Conservation (phyloP, 1,140 invertebrate genomes). For the Odontomachus brunneus region DNA sequence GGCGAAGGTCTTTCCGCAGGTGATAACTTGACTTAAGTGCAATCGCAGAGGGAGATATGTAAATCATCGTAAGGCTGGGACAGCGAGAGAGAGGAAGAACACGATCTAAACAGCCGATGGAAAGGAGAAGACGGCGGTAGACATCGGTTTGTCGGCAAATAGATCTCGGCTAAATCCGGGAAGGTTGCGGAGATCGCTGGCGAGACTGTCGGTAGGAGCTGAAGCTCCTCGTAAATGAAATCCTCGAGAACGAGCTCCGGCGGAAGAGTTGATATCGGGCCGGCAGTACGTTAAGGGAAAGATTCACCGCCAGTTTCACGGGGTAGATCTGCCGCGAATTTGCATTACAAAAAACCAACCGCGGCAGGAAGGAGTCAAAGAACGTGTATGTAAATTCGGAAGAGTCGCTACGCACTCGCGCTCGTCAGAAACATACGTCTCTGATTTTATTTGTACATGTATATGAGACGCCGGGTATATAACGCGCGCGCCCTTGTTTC, state of each 20-base stretch:
- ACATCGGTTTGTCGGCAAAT: constrained; percentile 69
- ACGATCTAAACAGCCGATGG: constrained; percentile 67
- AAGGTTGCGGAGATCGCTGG: constrained; percentile 36
- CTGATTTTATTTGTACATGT: not conserved
- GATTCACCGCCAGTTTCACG: constrained; percentile 5
- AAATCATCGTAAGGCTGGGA: constrained; percentile 52
- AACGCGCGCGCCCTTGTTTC: too few species aligned
- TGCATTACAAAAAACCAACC: constrained; percentile 58
- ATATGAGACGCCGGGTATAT: not conserved
- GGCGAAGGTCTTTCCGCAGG: constrained; percentile 18
- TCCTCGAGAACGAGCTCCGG: constrained; percentile 62
- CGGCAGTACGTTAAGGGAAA: constrained; percentile 54
- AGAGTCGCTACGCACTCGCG: constrained; percentile 22
- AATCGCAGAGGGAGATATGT: constrained; percentile 59
- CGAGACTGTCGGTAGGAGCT: not conserved
- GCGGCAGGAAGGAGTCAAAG: constrained; percentile 38
- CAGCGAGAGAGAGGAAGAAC: not conserved
- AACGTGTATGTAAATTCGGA: constrained; percentile 31
- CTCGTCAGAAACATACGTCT: not conserved
- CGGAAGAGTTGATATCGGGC: constrained; percentile 57
- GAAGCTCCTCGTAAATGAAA: constrained; percentile 70
- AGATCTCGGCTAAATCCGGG: constrained; percentile 67
- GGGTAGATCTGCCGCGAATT: constrained; percentile 59
- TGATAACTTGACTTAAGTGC: constrained; percentile 65
- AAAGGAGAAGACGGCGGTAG: constrained; percentile 56